Conservation (phyloP, 1,140 invertebrate genomes). For the Drosophila sturtevanti region DNA sequence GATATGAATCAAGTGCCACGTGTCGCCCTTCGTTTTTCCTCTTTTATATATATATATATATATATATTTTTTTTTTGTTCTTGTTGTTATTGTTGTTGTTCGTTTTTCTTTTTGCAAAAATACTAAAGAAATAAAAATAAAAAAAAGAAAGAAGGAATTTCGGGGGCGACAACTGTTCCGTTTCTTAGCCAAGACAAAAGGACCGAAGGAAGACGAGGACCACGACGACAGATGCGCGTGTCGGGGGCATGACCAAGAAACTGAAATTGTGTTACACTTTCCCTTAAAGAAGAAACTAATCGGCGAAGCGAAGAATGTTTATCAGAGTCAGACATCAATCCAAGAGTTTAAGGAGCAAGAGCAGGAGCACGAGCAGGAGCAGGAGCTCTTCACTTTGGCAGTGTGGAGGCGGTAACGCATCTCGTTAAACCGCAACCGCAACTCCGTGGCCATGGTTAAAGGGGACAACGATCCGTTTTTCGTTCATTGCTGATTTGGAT, state of each 20-base stretch:
- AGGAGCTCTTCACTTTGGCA: constrained; percentile 8
- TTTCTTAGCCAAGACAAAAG: constrained; percentile 13
- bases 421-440: constrained; percentile 80
- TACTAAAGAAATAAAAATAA: not conserved
- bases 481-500: constrained; percentile 52
- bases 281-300: constrained; percentile 56
- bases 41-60: no score
- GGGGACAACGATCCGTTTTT: constrained; percentile 22
- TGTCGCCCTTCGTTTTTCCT: constrained; percentile 49
- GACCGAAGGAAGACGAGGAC: constrained; percentile 8
- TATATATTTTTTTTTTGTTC: no score
- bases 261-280: constrained; percentile 74
- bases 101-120: constrained; percentile 47
- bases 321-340: constrained; percentile 59
- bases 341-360: constrained; percentile 23
- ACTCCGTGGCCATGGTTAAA: not conserved
- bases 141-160: no score
- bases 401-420: constrained; percentile 68
- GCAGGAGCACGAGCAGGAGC: constrained; percentile 13
- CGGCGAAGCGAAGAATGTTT: constrained; percentile 57
- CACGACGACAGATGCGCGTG: constrained; percentile 72
- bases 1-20: constrained; percentile 80
- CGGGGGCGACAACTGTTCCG: constrained; percentile 38
- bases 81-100: constrained; percentile 6
- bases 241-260: constrained; percentile 32